Percentiles rank a stretch among this genome's conserved stretches.
These are phyloP conservation scores for Arctopsyche grandis DNA, from an alignment of 1,140 invertebrate species.

Conservation along the genomic window DNA sequence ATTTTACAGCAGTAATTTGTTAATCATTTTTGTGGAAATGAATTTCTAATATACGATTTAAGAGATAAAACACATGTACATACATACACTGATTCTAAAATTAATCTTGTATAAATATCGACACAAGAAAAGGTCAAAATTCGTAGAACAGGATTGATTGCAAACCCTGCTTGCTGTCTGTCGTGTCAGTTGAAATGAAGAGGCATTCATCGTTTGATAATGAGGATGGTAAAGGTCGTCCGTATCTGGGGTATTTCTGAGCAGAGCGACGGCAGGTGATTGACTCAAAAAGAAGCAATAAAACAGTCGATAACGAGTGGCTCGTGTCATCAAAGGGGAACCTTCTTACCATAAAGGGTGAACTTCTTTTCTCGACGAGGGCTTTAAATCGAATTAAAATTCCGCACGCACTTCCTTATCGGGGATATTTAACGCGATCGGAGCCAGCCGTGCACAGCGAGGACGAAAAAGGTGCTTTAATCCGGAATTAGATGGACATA, in stretches of 20 bases:
- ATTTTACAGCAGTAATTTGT: too few species aligned
- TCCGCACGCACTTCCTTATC: conserved; percentile 37
- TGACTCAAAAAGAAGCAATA: conserved; percentile 47
- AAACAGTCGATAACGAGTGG: conserved; percentile 40
- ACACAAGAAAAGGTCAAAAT: too few species aligned
- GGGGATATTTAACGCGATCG: conserved; percentile 32
- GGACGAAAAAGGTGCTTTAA: too few species aligned
- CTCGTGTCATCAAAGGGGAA: neutral
- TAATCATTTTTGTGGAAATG: too few species aligned
- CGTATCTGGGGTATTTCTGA: neutral
- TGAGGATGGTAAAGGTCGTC: conserved; percentile 16
- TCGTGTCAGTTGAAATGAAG: neutral
- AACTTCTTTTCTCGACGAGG: conserved; percentile 2
- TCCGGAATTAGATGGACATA: too few species aligned
- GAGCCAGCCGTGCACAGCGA: too few species aligned
- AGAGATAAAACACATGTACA: too few species aligned
- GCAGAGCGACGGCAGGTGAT: conserved; percentile 30
- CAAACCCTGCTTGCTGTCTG: too few species aligned
- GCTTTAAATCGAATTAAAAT: conserved; percentile 31
- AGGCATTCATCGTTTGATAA: conserved; percentile 1
- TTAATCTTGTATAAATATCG: too few species aligned
- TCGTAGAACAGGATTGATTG: too few species aligned
- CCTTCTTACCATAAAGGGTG: conserved; percentile 7
- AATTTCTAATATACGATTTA: too few species aligned
- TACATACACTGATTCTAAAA: too few species aligned